These are phyloP conservation scores for Ptilorrhoa leucosticta DNA, from an alignment of 2,113 vertebrate species.

Conservation along the genomic window DNA sequence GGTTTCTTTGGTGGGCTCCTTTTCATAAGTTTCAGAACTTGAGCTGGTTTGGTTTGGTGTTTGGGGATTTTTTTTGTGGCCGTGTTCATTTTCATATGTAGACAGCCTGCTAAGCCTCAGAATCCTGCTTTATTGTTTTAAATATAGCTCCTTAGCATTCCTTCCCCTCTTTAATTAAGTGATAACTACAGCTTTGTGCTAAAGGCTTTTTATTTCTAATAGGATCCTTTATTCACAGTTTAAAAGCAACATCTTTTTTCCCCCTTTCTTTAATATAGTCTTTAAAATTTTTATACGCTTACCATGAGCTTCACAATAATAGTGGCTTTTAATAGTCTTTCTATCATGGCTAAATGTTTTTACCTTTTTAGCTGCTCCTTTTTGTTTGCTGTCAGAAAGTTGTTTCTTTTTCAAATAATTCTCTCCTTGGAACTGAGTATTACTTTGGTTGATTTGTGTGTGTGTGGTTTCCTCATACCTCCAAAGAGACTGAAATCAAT, in stretches of 20 bases:
- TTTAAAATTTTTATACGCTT: background rate
- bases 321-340: background rate
- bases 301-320: background rate
- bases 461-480: background rate
- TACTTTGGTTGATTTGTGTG: background rate
- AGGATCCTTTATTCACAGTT: background rate
- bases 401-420: background rate
- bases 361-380: background rate
- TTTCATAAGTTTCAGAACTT: background rate
- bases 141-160: background rate
- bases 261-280: background rate
- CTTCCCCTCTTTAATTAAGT: background rate
- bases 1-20: background rate
- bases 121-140: background rate
- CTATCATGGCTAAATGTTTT: background rate
- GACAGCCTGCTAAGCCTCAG: background rate
- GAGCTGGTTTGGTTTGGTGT: background rate
- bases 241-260: background rate
- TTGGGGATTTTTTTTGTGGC: rapidly evolving
- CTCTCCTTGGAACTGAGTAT: background rate
- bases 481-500: background rate
- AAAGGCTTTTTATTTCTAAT: background rate
- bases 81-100: background rate
- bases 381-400: background rate
- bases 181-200: background rate